A percentile compares a stretch with the other conserved stretches of the same genome.
Conservation (phyloP, 2,797 vertebrate species). For the Enteromius trimaculatus region DNA sequence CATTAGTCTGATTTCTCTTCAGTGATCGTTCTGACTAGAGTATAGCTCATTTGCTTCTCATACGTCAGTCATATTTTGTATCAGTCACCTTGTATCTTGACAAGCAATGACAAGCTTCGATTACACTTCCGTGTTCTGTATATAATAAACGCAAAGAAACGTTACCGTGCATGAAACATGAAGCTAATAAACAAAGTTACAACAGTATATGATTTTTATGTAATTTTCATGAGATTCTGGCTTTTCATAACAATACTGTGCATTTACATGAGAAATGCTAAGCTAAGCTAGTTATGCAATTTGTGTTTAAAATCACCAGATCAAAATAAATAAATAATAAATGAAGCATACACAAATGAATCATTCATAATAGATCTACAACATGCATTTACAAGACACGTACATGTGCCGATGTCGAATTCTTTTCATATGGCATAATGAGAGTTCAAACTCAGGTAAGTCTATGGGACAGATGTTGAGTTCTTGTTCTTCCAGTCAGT, state of each 20-base stretch:
- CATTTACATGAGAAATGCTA: background rate
- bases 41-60: background rate
- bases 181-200: background rate
- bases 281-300: no score
- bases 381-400: background rate
- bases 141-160: background rate
- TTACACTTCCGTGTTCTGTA: background rate
- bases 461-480: background rate
- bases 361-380: background rate
- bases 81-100: no score
- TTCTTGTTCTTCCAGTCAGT: background rate
- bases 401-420: background rate
- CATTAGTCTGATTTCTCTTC: no score
- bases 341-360: background rate
- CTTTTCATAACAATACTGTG: background rate
- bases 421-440: constrained; percentile 22
- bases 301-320: background rate
- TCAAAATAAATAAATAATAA: background rate
- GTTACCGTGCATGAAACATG: background rate
- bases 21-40: no score
- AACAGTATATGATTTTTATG: background rate
- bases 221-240: background rate
- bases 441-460: constrained; percentile 23
- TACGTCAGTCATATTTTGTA: background rate
- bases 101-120: background rate